phyloP scores from a whole-genome alignment of 2,888 invertebrate species.

The Euzophera pinguis region DNA sequence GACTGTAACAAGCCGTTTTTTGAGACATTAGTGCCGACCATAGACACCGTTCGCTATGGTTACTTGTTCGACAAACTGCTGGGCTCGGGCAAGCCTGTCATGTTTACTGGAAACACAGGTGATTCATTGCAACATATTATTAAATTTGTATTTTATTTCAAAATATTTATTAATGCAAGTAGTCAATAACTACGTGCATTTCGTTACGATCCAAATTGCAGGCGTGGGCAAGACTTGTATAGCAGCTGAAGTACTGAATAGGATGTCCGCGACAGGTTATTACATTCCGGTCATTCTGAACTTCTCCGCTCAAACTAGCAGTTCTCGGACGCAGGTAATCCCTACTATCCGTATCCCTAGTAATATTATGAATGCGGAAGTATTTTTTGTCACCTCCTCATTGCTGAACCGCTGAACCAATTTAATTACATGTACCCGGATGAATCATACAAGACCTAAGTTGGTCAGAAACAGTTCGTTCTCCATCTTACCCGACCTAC shows the following conservation, averaged over 20 bases:
- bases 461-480: no score
- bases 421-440: no score
- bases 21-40: conserved; percentile 93
- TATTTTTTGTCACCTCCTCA: no score
- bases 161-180: background rate
- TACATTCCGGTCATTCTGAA: conserved; percentile 90
- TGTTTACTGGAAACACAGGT: conserved; percentile 95
- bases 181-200: no score
- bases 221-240: conserved; percentile 95
- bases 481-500: no score
- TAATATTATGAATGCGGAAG: no score
- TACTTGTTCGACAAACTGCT: conserved; percentile 88
- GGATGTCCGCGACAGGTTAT: conserved; percentile 77
- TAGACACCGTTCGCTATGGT: conserved; percentile 93
- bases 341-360: no score
- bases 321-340: conserved; percentile 85
- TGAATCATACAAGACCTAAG: no score
- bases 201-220: conserved; percentile 49
- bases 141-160: no score
- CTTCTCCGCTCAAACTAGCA: conserved; percentile 95
- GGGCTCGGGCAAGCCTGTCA: conserved; percentile 85
- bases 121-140: conserved; percentile 5
- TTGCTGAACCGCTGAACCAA: no score
- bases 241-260: conserved; percentile 86
- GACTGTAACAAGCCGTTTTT: conserved; percentile 87